A percentile compares a stretch with the other conserved stretches of the same genome.
Evolutionary conservation across 2,888 invertebrate genomes (phyloP).

Genomic region (Polia nebulosa): DNA sequence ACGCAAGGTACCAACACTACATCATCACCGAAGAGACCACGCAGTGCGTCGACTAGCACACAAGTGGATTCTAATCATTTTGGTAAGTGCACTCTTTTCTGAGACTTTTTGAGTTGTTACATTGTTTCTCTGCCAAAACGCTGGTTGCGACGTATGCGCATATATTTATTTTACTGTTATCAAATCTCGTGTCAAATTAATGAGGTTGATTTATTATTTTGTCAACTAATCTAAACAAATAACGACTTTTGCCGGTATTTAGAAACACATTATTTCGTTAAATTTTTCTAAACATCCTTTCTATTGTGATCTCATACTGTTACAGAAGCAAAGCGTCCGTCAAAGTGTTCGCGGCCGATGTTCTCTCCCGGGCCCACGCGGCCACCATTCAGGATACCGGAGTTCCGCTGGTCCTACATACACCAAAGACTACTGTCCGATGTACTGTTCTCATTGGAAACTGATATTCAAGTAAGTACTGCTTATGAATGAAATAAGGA

Average conservation of each 20-base stretch:
- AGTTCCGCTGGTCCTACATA: constrained; percentile 99
- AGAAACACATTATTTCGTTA: not conserved
- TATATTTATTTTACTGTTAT: not conserved
- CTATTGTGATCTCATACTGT: constrained; percentile 9
- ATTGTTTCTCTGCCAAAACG: not conserved
- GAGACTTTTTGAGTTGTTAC: not conserved
- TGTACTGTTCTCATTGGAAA: constrained; percentile 98
- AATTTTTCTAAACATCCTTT: too few relatives aligned
- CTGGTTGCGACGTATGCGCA: not conserved
- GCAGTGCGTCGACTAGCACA: constrained; percentile 95
- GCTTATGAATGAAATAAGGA: too few relatives aligned
- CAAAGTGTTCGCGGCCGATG: constrained; percentile 95
- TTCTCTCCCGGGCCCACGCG: constrained; percentile 98
- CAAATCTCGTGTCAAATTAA: not conserved
- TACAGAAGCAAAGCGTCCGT: constrained; percentile 90
- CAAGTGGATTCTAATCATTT: constrained; percentile 97
- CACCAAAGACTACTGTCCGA: constrained; percentile 99
- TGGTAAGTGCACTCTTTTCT: constrained; percentile 89
- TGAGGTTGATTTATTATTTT: not conserved
- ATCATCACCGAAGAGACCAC: constrained; percentile 93
- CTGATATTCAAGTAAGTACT: constrained; percentile 96
- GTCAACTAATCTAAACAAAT: not conserved
- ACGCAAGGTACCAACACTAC: constrained; percentile 85
- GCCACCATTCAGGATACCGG: constrained; percentile 99
- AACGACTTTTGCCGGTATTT: not conserved